A percentile compares a stretch with the other conserved stretches of the same genome.
phyloP scores from a whole-genome alignment of 2,888 invertebrate genomes.

The Tineola bisselliella region DNA sequence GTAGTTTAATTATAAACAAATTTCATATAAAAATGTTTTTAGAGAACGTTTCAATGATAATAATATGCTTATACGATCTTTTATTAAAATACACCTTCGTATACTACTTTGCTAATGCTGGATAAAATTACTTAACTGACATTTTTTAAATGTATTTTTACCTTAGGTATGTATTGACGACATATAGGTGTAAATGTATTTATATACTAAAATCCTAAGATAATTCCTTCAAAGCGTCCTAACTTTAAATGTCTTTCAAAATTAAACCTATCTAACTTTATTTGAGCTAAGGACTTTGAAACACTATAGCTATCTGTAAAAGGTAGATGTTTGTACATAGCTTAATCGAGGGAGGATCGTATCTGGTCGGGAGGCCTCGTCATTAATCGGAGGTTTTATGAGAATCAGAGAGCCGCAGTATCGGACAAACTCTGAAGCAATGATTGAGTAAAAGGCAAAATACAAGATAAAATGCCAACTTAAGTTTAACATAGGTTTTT shows the following conservation, averaged over 20 bases:
- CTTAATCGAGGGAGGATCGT: slow-evolving; percentile 42
- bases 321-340: slow-evolving; percentile 41
- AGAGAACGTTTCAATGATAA: too few relatives aligned
- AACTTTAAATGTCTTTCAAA: neutral
- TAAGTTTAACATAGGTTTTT: too few relatives aligned
- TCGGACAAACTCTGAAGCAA: neutral
- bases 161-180: too few relatives aligned
- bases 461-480: neutral
- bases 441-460: neutral
- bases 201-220: neutral
- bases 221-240: neutral
- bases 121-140: too few relatives aligned
- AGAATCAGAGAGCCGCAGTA: slow-evolving; percentile 40
- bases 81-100: too few relatives aligned
- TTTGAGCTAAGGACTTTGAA: slow-evolving; percentile 3
- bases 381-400: slow-evolving; percentile 60
- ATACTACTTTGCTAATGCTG: too few relatives aligned
- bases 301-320: slow-evolving; percentile 25
- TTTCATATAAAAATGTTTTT: neutral
- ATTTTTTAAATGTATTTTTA: too few relatives aligned
- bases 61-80: too few relatives aligned
- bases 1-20: too few relatives aligned
- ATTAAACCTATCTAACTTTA: neutral
- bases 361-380: slow-evolving; percentile 29
- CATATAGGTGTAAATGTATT: neutral